Evolutionary conservation across 2,797 vertebrate genomes (phyloP).

Genomic region (Choloepus didactylus): DNA sequence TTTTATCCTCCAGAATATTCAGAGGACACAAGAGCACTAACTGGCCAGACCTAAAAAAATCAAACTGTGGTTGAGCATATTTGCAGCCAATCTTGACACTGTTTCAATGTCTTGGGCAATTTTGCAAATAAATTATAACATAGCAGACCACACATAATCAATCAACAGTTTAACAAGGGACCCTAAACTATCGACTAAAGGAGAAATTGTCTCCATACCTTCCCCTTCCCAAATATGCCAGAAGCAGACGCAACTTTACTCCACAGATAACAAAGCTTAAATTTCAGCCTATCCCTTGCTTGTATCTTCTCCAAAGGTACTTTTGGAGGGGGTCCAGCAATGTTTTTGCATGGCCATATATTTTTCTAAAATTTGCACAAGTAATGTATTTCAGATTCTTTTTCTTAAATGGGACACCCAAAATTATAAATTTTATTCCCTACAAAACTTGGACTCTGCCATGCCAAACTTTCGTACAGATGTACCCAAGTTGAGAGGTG

Average conservation of each 20-base stretch:
- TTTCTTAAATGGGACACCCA: background rate
- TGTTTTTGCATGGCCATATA: background rate
- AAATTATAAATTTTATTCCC: background rate
- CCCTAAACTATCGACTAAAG: background rate
- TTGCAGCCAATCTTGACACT: background rate
- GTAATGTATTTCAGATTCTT: background rate
- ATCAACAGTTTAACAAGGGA: background rate
- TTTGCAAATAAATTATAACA: background rate
- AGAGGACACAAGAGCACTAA: background rate
- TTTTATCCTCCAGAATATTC: background rate
- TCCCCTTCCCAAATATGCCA: background rate
- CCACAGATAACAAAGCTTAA: background rate
- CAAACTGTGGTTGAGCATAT: background rate
- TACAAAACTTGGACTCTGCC: conserved; percentile 22
- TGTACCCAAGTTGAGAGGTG: background rate
- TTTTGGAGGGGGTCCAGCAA: background rate
- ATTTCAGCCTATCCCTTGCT: background rate
- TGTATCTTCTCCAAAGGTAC: background rate
- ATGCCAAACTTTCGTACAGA: background rate
- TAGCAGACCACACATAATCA: background rate
- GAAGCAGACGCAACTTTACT: background rate
- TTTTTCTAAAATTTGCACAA: background rate
- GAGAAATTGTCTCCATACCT: background rate
- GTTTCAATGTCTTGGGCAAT: background rate
- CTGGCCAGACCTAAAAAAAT: background rate